Evolutionary conservation across 1,140 invertebrate genomes (phyloP).

Genomic region (Akabosia matsudoensis): DNA sequence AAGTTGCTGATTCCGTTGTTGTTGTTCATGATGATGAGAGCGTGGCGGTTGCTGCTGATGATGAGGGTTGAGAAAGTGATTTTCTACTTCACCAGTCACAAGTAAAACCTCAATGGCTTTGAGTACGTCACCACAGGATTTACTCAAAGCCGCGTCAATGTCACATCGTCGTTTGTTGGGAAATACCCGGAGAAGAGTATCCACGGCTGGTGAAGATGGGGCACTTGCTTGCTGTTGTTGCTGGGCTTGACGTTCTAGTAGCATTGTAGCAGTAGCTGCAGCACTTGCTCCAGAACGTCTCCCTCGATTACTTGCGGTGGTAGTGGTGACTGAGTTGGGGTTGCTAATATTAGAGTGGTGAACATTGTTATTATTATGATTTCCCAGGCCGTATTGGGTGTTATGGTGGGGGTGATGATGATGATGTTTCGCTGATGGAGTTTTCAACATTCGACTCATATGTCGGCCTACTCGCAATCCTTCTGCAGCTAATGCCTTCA

Average conservation of each 20-base stretch:
- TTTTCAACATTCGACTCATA: conserved; percentile 39
- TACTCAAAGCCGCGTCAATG: conserved; percentile 73
- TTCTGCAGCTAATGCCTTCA: conserved; percentile 40
- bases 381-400: not conserved
- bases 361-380: conserved; percentile 17
- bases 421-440: not conserved
- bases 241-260: conserved; percentile 26
- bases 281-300: not conserved
- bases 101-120: conserved; percentile 81
- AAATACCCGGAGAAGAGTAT: conserved; percentile 75
- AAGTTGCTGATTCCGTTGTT: conserved; percentile 25
- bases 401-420: conserved; percentile 1
- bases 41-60: conserved; percentile 40
- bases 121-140: conserved; percentile 75
- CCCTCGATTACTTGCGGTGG: not conserved
- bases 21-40: conserved; percentile 37
- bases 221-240: conserved; percentile 22
- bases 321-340: not conserved
- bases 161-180: conserved; percentile 76
- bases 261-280: conserved; percentile 23
- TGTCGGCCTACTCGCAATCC: conserved; percentile 41
- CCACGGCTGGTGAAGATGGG: conserved; percentile 53
- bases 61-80: conserved; percentile 35
- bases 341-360: not conserved
- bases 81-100: conserved; percentile 34